phyloP scores from a whole-genome alignment of 1,140 invertebrate genomes.

The Bombus confusus region DNA sequence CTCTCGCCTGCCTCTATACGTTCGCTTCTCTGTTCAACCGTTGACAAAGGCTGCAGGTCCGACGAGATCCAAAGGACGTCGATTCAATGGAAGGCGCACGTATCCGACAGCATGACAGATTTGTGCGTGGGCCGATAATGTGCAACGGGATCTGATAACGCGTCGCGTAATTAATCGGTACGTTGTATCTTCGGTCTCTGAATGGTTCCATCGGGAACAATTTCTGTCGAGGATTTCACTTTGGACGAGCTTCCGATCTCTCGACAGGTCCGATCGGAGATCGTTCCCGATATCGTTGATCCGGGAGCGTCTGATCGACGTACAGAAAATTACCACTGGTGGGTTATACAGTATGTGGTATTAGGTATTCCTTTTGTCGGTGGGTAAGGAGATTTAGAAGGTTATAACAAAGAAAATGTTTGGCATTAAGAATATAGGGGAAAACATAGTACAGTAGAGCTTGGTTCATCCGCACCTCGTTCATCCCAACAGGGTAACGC shows the following conservation, averaged over 20 bases:
- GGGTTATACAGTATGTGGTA: not conserved
- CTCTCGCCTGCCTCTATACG: not conserved
- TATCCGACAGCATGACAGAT: conserved; percentile 42
- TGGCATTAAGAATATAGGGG: too few species aligned
- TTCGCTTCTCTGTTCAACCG: not conserved
- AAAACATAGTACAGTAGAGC: too few species aligned
- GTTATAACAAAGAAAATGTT: too few species aligned
- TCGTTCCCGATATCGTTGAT: not conserved
- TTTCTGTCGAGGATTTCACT: conserved; percentile 18
- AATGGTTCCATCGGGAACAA: conserved; percentile 5
- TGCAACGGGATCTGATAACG: conserved; percentile 11
- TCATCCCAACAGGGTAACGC: too few species aligned
- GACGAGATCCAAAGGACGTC: not conserved
- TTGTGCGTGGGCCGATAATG: conserved; percentile 18
- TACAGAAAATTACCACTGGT: too few species aligned
- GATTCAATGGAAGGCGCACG: conserved; percentile 9
- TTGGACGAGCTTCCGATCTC: conserved; percentile 1
- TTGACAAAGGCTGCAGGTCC: not conserved
- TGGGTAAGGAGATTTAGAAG: not conserved
- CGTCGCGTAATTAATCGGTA: conserved; percentile 32
- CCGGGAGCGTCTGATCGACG: not conserved
- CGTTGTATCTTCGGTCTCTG: not conserved
- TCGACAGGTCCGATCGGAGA: not conserved
- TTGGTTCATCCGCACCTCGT: too few species aligned
- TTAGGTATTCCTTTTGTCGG: not conserved